A percentile compares a stretch with the other conserved stretches of the same genome.
phyloP scores from a whole-genome alignment of 2,113 vertebrate species.

The Ginglymostoma cirratum region DNA sequence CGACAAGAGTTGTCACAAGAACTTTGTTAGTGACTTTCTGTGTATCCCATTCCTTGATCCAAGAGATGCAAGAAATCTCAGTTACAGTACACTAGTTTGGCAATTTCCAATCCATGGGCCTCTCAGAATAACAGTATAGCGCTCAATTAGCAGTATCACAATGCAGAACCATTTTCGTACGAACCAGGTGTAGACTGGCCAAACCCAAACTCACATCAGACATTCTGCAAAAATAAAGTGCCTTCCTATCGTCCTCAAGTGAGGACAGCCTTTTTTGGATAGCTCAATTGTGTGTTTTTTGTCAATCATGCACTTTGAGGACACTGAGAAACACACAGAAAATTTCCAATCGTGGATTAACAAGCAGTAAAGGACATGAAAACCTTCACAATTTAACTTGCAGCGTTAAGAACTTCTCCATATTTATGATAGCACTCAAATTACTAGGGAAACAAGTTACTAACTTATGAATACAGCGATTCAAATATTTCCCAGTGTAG shows the following conservation, averaged over 20 bases:
- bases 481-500: neutral
- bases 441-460: neutral
- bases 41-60: too few relatives aligned
- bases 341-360: neutral
- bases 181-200: neutral
- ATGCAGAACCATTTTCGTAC: neutral
- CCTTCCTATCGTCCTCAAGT: neutral
- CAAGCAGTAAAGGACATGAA: neutral
- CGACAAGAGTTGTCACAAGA: too few relatives aligned
- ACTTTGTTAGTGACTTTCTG: too few relatives aligned
- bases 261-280: neutral
- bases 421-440: neutral
- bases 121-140: neutral
- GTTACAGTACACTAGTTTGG: neutral
- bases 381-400: neutral
- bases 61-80: neutral
- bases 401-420: neutral
- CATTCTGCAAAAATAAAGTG: neutral
- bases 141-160: neutral
- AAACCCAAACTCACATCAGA: neutral
- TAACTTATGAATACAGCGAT: neutral
- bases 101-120: neutral
- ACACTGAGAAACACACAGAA: neutral
- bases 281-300: neutral
- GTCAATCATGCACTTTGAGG: neutral